Evolutionary conservation across 2,113 vertebrate species (phyloP).

Genomic region (Tursiops truncatus): DNA sequence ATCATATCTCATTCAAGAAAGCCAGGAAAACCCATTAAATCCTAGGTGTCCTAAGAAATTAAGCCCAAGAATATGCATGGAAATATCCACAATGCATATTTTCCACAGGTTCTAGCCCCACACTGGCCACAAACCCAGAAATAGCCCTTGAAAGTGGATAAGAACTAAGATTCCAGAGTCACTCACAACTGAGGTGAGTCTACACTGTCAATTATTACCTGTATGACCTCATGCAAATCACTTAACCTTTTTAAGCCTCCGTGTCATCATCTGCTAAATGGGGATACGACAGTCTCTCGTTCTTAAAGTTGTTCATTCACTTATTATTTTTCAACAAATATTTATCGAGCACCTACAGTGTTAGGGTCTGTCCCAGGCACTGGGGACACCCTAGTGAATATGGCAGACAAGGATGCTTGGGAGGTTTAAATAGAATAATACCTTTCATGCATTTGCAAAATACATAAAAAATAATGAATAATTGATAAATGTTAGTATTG

Average conservation of each 20-base stretch:
- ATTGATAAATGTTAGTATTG: background rate
- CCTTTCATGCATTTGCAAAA: background rate
- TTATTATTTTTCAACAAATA: background rate
- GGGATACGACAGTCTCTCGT: background rate
- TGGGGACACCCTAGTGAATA: background rate
- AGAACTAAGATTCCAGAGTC: background rate
- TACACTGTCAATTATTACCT: background rate
- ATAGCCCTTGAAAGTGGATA: background rate
- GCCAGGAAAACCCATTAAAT: background rate
- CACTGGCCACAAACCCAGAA: background rate
- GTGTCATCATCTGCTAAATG: background rate
- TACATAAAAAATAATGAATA: background rate
- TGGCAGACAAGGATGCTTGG: background rate
- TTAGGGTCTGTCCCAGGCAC: background rate
- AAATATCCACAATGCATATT: background rate
- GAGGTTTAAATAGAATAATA: background rate
- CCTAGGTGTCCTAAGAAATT: background rate
- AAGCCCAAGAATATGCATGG: background rate
- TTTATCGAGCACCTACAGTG: background rate
- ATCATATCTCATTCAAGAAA: background rate
- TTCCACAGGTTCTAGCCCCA: background rate
- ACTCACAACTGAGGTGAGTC: background rate
- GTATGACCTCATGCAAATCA: background rate
- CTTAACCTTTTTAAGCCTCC: background rate
- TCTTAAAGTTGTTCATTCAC: background rate